Base-by-base conservation (phyloP, 2,113 vertebrate genomes). In the Galemys pyrenaicus region DNA sequence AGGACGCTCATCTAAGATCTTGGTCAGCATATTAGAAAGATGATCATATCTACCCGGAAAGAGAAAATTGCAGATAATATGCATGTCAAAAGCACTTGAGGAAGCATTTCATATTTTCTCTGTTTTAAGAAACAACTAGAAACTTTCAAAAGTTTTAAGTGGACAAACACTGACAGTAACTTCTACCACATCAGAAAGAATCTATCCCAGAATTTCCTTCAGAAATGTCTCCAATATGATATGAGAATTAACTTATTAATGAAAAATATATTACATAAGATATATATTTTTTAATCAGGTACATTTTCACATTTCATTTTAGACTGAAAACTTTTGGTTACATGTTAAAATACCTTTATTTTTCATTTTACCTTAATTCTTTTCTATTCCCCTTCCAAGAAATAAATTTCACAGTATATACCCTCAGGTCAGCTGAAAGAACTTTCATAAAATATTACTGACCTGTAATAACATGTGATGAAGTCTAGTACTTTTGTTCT, bases 1-100 rank as follows among this genome's bases (percentile, higher is more conserved):
- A 3, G 99, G 99, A 73, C 96, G 98, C 92, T 99, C 99, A 73
- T 99, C 98, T 98, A 99, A 98, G 92, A 99, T 97, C 96, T 98
- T 99, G 56, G 97, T 97, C 88, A 99, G 97, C 83, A 99, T 12
- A 32, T 96, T 96, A 56, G 98, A 98, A 81, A 99, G 98, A 97
- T 99, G 99, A 93, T 99, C 99, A 26, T 99, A 99, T 67, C 99
- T 99, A 97, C 44, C 20, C 54, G 7, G 91, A 93, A 41, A 96
- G 58, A 94, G 68, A 96, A 93, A 75, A 85, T 67, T 92, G 51
- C 77, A 94, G 62, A 35, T 81, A 70, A 62, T 20, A 65, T 41
- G 8, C 32, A 17, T 22, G 49, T 67, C n/a, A 79, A 75, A 32
- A 77, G 17, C 54, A 54, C 68, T 70, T 91, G 32, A 77, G 62